Evolutionary conservation across 1,140 invertebrate species (phyloP).

Genomic region (Drosophila repletoides): DNA sequence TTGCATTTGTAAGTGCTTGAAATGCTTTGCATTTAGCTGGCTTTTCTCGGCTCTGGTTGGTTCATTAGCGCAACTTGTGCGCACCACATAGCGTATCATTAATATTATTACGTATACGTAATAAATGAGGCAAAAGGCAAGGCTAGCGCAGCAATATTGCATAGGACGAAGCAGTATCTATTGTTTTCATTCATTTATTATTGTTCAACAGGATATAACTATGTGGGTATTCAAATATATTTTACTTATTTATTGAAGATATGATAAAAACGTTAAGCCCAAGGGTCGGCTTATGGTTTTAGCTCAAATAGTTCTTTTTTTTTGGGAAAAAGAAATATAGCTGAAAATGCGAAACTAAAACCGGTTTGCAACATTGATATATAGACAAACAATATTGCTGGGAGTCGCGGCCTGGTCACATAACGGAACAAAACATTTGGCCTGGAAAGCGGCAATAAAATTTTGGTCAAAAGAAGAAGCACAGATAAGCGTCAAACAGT

Average conservation of each 20-base stretch:
- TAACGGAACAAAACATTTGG: slow-evolving; percentile 58
- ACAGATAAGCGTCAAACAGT: slow-evolving; percentile 78
- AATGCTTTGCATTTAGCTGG: slow-evolving; percentile 38
- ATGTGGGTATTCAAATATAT: too few relatives aligned
- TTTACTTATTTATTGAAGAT: too few relatives aligned
- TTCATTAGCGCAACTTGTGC: slow-evolving; percentile 60
- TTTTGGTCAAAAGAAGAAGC: slow-evolving; percentile 71
- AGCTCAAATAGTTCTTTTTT: too few relatives aligned
- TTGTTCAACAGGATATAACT: too few relatives aligned
- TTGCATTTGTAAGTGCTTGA: slow-evolving; percentile 70
- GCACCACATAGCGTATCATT: slow-evolving; percentile 69
- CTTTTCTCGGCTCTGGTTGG: neutral
- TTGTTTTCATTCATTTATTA: too few relatives aligned
- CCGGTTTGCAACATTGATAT: too few relatives aligned
- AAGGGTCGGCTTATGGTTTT: too few relatives aligned
- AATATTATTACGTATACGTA: slow-evolving; percentile 53
- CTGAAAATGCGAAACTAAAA: too few relatives aligned
- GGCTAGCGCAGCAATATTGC: neutral
- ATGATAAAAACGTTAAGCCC: too few relatives aligned
- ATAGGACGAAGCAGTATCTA: neutral
- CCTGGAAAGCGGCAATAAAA: slow-evolving; percentile 78
- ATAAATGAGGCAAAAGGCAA: slow-evolving; percentile 37
- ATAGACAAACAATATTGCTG: neutral
- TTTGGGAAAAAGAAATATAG: too few relatives aligned
- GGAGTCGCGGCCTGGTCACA: slow-evolving; percentile 1